phyloP scores from a whole-genome alignment of 2,797 vertebrate species.

The Anguilla obscura region DNA sequence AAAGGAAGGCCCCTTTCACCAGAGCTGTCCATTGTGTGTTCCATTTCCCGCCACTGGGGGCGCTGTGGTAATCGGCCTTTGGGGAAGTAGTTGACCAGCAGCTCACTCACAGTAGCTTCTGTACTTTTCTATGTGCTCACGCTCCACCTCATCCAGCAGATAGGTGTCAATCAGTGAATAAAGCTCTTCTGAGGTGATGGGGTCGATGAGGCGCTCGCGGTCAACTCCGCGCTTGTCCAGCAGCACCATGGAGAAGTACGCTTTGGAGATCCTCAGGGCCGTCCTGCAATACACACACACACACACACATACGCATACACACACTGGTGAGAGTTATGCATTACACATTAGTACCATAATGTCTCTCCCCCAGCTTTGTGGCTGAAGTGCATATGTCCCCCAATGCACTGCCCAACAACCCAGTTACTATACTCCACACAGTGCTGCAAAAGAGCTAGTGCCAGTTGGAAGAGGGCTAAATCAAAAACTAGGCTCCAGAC shows the following conservation, averaged over 20 bases:
- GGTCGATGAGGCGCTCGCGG: slow-evolving; percentile 85
- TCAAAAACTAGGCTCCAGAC: too few relatives aligned
- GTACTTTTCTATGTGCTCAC: slow-evolving; percentile 67
- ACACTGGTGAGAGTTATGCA: slow-evolving; percentile 4
- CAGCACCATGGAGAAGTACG: slow-evolving; percentile 88
- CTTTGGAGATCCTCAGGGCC: slow-evolving; percentile 79
- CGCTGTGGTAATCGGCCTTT: slow-evolving; percentile 28
- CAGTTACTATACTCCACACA: neutral
- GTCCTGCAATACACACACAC: slow-evolving; percentile 68
- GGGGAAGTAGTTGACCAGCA: neutral
- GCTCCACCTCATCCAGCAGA: slow-evolving; percentile 80
- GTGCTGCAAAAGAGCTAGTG: neutral
- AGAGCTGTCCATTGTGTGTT: slow-evolving; percentile 2
- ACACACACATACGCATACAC: neutral
- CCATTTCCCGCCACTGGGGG: slow-evolving; percentile 24
- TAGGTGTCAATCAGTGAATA: slow-evolving; percentile 87
- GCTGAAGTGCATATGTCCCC: neutral
- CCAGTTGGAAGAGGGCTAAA: neutral
- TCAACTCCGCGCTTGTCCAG: slow-evolving; percentile 85
- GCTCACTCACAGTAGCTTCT: slow-evolving; percentile 81
- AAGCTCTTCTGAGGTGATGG: slow-evolving; percentile 83
- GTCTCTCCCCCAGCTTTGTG: neutral
- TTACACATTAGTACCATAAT: neutral
- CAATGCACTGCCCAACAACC: neutral
- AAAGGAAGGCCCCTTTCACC: neutral